These are phyloP conservation scores for Chroicocephalus ridibundus DNA, from an alignment of 2,113 vertebrate species.

Conservation along the genomic window DNA sequence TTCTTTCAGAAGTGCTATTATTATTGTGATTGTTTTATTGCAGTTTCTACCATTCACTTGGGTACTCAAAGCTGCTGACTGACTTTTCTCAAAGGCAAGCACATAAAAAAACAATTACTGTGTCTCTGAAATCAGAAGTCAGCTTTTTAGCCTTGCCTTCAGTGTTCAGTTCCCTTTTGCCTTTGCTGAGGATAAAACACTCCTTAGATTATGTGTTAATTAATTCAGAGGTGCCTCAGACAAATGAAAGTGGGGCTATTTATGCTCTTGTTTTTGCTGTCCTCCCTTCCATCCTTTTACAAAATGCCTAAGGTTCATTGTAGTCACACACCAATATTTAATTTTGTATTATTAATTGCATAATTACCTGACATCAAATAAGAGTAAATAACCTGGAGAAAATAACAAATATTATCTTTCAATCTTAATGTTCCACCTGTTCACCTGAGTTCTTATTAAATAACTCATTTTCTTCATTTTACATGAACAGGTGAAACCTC, in stretches of 20 bases:
- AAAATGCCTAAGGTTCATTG: background rate
- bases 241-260: background rate
- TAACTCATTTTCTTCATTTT: background rate
- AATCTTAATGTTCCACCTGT: background rate
- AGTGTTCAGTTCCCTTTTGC: background rate
- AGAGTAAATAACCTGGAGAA: background rate
- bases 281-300: background rate
- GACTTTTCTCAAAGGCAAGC: conserved; percentile 34
- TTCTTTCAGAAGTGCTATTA: conserved; percentile 17
- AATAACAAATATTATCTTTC: background rate
- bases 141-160: conserved; percentile 27
- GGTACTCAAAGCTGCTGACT: conserved; percentile 34
- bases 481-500: background rate
- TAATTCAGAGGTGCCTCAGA: background rate
- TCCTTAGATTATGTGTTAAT: background rate
- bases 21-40: conserved; percentile 48
- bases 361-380: background rate
- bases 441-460: background rate
- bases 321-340: background rate
- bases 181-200: background rate
- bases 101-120: background rate
- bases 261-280: background rate
- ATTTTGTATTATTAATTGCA: background rate
- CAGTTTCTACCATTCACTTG: conserved; percentile 4
- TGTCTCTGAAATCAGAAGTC: conserved; percentile 32